Conservation (phyloP, 2,113 vertebrate species). For the Dascyllus trimaculatus region DNA sequence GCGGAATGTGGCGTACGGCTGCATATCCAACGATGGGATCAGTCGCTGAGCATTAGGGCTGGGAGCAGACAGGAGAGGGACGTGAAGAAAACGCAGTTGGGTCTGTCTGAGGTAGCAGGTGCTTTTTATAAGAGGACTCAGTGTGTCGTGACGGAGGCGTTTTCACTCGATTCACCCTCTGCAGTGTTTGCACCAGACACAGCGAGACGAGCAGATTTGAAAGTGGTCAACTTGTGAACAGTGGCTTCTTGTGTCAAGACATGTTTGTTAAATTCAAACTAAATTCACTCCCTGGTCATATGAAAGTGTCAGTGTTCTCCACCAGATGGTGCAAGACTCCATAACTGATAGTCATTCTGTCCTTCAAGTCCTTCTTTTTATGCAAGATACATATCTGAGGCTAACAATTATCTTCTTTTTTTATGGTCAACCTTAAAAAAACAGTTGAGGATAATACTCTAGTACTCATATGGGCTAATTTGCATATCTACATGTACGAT, state of each 20-base stretch:
- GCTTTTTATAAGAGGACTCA: constrained; percentile 16
- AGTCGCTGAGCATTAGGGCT: constrained; percentile 73
- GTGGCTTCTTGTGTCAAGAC: background rate
- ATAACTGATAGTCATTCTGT: background rate
- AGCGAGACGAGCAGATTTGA: background rate
- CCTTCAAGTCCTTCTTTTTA: background rate
- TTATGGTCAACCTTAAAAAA: no score
- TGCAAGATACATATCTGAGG: background rate
- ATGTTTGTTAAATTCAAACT: constrained; percentile 11
- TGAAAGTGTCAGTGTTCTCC: constrained; percentile 14
- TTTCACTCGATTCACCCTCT: constrained; percentile 19
- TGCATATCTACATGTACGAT: no score
- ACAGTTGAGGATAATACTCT: no score
- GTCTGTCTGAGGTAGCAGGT: constrained; percentile 47
- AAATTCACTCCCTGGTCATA: background rate
- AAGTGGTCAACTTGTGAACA: background rate
- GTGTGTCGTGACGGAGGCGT: constrained; percentile 12
- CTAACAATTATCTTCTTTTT: background rate
- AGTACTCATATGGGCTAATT: background rate
- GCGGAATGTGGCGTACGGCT: constrained; percentile 56
- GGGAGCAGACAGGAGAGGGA: constrained; percentile 27
- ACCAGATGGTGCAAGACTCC: constrained; percentile 52
- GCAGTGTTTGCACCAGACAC: background rate
- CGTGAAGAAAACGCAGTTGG: constrained; percentile 16
- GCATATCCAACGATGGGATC: constrained; percentile 67